These are phyloP conservation scores for Platyura marginata DNA, from an alignment of 1,140 invertebrate species.

Conservation along the genomic window DNA sequence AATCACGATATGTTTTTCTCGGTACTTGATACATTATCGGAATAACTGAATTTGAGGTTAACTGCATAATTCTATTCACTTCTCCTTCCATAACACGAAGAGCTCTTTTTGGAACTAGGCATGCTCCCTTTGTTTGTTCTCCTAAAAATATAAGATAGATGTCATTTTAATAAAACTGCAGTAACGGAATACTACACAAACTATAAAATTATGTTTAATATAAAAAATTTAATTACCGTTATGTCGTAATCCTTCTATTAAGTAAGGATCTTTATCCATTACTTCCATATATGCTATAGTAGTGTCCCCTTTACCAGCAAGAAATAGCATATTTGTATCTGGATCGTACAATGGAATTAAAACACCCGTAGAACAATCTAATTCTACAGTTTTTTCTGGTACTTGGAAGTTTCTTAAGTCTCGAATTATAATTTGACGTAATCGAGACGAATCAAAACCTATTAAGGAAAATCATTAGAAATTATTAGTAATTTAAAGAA, in stretches of 20 bases:
- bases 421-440: conserved; percentile 70
- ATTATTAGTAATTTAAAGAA: not conserved
- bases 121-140: conserved; percentile 82
- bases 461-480: conserved; percentile 1
- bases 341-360: conserved; percentile 77
- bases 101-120: conserved; percentile 77
- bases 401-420: conserved; percentile 65
- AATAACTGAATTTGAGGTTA: conserved; percentile 69
- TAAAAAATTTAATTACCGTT: conserved; percentile 5
- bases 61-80: conserved; percentile 73
- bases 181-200: no score
- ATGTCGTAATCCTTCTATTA: conserved; percentile 49
- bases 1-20: conserved; percentile 85
- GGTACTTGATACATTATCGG: conserved; percentile 89
- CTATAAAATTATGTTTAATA: not conserved
- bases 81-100: conserved; percentile 88
- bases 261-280: conserved; percentile 61
- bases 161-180: no score
- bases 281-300: conserved; percentile 76
- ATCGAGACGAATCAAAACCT: conserved; percentile 53
- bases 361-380: conserved; percentile 82
- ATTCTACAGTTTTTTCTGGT: conserved; percentile 55
- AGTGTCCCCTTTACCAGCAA: conserved; percentile 82
- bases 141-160: no score
- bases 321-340: conserved; percentile 85